Evolutionary conservation across 2,113 vertebrate genomes (phyloP).

Genomic region (Crotalus horridus): DNA sequence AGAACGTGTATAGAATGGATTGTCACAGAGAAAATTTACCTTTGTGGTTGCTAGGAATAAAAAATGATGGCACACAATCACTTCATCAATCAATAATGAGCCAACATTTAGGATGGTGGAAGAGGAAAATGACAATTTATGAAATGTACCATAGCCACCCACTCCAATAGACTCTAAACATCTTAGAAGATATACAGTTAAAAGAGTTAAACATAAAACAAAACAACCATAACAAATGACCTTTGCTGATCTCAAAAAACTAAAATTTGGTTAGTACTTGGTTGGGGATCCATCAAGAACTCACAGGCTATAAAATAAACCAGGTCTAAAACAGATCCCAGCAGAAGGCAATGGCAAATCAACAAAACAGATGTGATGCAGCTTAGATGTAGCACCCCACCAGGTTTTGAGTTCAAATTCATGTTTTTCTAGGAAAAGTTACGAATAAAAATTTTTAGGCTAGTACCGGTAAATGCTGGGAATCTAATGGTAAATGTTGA

Average conservation of each 20-base stretch:
- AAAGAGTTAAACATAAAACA: neutral
- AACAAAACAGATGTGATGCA: neutral
- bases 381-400: neutral
- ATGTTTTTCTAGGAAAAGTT: neutral
- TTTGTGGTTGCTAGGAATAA: neutral
- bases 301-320: neutral
- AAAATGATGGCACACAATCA: neutral
- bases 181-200: neutral
- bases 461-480: neutral
- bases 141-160: neutral
- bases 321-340: neutral
- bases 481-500: neutral
- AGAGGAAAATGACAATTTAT: neutral
- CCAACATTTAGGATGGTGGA: neutral
- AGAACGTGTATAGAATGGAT: neutral
- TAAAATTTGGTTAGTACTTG: neutral
- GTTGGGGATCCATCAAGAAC: neutral
- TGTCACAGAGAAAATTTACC: neutral
- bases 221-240: neutral
- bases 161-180: neutral
- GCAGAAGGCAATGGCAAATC: neutral
- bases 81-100: neutral
- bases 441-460: neutral
- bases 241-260: neutral
- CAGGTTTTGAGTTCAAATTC: neutral